Evolutionary conservation across 2,888 invertebrate genomes (phyloP).

Genomic region (Phaonia tiefii): DNA sequence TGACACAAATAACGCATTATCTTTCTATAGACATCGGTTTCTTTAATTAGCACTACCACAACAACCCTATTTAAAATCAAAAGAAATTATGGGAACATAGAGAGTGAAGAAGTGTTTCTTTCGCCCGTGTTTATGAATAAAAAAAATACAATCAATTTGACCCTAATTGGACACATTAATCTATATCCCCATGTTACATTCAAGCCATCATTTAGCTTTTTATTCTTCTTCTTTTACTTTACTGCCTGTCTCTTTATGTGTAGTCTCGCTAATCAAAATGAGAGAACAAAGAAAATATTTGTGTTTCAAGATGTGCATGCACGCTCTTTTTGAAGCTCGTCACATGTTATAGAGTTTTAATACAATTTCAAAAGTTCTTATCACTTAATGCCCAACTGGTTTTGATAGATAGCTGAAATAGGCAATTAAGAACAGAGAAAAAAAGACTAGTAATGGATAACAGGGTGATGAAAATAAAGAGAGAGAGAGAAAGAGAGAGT

Average conservation of each 20-base stretch:
- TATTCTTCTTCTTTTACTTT: background rate
- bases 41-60: background rate
- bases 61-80: background rate
- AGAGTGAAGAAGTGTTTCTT: background rate
- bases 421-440: too few relatives aligned
- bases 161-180: constrained; percentile 15
- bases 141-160: constrained; percentile 17
- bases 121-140: background rate
- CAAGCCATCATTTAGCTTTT: background rate
- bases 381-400: too few relatives aligned
- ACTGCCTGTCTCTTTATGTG: too few relatives aligned
- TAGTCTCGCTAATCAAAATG: background rate
- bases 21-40: too few relatives aligned
- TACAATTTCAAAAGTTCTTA: constrained; percentile 6
- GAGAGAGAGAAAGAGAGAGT: too few relatives aligned
- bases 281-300: constrained; percentile 10
- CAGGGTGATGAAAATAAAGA: too few relatives aligned
- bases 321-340: too few relatives aligned
- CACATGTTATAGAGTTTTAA: constrained; percentile 3
- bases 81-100: background rate
- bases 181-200: background rate
- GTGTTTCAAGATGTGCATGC: too few relatives aligned
- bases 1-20: too few relatives aligned
- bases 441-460: too few relatives aligned
- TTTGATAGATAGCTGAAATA: too few relatives aligned